These are phyloP conservation scores for Salvator merianae DNA, from an alignment of 2,113 vertebrate genomes.

Conservation along the genomic window DNA sequence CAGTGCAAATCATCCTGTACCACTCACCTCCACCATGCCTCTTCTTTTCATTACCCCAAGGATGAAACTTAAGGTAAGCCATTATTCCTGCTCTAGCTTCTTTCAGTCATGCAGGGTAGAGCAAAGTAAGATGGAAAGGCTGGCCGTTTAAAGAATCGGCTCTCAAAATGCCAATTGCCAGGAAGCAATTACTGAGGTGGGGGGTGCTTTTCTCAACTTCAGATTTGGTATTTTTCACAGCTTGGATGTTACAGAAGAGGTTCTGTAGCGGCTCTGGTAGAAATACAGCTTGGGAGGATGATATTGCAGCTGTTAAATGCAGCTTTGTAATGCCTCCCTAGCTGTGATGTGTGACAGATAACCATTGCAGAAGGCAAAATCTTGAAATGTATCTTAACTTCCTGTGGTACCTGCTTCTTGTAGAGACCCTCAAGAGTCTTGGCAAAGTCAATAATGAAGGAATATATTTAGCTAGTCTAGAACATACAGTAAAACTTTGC, in stretches of 20 bases:
- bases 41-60: conserved; percentile 39
- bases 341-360: conserved; percentile 46
- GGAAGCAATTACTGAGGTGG: conserved; percentile 69
- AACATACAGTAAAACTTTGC: neutral
- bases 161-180: conserved; percentile 69
- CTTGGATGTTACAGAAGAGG: conserved; percentile 70
- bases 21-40: conserved; percentile 32
- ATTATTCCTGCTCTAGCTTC: conserved; percentile 19
- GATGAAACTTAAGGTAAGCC: conserved; percentile 49
- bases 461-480: neutral
- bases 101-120: conserved; percentile 42
- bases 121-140: conserved; percentile 40
- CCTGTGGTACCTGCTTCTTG: neutral
- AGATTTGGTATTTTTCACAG: conserved; percentile 74
- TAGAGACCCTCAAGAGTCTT: neutral
- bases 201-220: conserved; percentile 65
- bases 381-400: conserved; percentile 8
- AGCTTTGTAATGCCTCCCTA: conserved; percentile 49
- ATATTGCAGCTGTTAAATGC: conserved; percentile 65
- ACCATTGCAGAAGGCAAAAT: conserved; percentile 44
- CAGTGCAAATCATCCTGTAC: conserved; percentile 52
- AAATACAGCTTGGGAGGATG: conserved; percentile 60
- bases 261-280: conserved; percentile 71
- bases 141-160: conserved; percentile 65
- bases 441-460: neutral